Conservation (phyloP, 1,140 invertebrate species). For the Drosophila equinoxialis region DNA sequence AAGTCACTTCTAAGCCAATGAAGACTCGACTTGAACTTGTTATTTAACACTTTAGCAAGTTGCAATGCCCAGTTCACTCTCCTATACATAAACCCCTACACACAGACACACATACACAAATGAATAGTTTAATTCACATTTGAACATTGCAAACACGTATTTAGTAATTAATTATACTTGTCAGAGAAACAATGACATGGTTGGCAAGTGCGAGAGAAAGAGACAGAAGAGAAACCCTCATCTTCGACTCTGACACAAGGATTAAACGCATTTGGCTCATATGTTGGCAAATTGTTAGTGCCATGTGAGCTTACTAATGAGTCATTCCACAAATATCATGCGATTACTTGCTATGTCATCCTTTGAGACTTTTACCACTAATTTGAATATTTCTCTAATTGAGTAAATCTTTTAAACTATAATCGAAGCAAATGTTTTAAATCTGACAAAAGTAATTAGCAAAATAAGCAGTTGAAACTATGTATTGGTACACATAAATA, state of each 20-base stretch:
- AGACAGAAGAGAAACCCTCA: slow-evolving; percentile 1
- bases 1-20: slow-evolving; percentile 60
- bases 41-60: slow-evolving; percentile 50
- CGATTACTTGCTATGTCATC: slow-evolving; percentile 9
- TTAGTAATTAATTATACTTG: slow-evolving; percentile 78
- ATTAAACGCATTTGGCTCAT: slow-evolving; percentile 58
- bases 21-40: slow-evolving; percentile 51
- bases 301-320: slow-evolving; percentile 6
- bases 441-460: background rate
- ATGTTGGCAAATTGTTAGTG: slow-evolving; percentile 58
- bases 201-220: background rate
- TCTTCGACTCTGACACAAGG: slow-evolving; percentile 54
- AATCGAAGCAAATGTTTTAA: background rate
- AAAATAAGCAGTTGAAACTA: background rate
- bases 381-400: slow-evolving; percentile 15
- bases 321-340: slow-evolving; percentile 26
- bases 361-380: background rate
- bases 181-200: slow-evolving; percentile 23
- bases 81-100: background rate
- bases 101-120: slow-evolving; percentile 21
- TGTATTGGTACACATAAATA: no score
- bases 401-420: background rate
- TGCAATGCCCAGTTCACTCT: slow-evolving; percentile 29
- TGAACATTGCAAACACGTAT: slow-evolving; percentile 68
- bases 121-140: slow-evolving; percentile 61